These are phyloP conservation scores for Eristalis tenax DNA, from an alignment of 2,888 invertebrate species.

Conservation along the genomic window DNA sequence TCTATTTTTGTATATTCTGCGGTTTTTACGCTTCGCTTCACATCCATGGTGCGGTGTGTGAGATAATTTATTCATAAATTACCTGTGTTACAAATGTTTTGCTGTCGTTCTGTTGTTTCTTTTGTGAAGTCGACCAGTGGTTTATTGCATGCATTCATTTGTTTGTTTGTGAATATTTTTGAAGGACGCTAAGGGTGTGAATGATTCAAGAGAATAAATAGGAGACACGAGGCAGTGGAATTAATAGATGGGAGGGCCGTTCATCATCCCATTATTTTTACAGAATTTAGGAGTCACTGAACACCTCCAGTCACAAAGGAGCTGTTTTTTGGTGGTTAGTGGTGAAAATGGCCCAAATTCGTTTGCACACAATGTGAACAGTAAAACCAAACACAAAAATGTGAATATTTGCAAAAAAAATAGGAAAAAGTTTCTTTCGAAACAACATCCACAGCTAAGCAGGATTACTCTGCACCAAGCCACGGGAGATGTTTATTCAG, in stretches of 20 bases:
- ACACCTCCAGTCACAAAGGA: no score
- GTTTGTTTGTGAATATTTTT: background rate
- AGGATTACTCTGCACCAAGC: background rate
- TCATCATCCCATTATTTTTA: no score
- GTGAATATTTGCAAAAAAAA: background rate
- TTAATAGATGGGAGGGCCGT: no score
- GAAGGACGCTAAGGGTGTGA: background rate
- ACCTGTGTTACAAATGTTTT: constrained; percentile 16
- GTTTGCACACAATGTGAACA: no score
- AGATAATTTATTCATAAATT: constrained; percentile 34
- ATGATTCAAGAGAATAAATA: no score
- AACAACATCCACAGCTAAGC: background rate
- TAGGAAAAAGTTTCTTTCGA: background rate
- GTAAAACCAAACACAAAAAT: no score
- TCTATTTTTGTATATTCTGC: constrained; percentile 39
- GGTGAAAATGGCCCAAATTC: no score
- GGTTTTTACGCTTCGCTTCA: constrained; percentile 52
- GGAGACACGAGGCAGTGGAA: no score
- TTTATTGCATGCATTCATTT: constrained; percentile 7
- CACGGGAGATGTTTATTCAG: background rate
- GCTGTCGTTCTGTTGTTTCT: background rate
- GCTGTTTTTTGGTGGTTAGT: no score
- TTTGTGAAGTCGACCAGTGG: constrained; percentile 9
- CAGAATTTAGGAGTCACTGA: no score
- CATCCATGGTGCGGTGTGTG: constrained; percentile 20